Evolutionary conservation across 35 echinoderm and acorn worm genomes (phyloP), one percentile per base, ranked within the genome.

Genomic region (Apostichopus japonicus): DNA sequence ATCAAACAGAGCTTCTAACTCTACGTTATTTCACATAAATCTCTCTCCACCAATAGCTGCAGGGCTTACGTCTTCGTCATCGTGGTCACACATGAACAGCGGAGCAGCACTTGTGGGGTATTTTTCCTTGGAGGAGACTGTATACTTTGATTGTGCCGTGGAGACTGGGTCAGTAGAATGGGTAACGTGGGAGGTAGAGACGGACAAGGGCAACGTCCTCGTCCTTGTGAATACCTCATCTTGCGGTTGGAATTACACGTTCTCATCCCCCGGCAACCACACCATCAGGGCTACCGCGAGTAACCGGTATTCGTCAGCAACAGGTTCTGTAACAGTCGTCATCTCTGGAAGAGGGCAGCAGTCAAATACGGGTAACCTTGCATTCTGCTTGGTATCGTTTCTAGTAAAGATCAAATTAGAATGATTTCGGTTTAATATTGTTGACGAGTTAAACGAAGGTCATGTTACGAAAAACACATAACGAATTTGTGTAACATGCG

Each of bases 181-280:
- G 79, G 54, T 83, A 54, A 33, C 10, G 0, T 83, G 79, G 79
- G 54, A 52, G 54, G 54, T 44, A 44, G 33, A 53, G 44, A 44
- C 16, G 33, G 0, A 54, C 9, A 5, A 54, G 8, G 79, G 9
- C 11, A 4, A 54, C n/a, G 51, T 44, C 33, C 33, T 44, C n/a
- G 51, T 44, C 33, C 33, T 44, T 44, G 33, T 44, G 33, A 44
- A 44, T 44, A 44, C 79, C 10, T 44, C 44, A 52, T 54, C 51
- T 83, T 83, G 52, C 24, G 0, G 54, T 13, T 83, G 79, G 79
- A 83, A 83, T 54, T 83, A 52, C 54, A 83, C 79, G 6, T 83
- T 83, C 16, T 54, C 33, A 21, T 83, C 79, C 16, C 33, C 21
- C 17, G 79, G 79, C 24, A 55, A 15, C 6, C 54, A 53, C 54